phyloP scores from a whole-genome alignment of 2,888 invertebrate species.

The Tiliacea aurago region DNA sequence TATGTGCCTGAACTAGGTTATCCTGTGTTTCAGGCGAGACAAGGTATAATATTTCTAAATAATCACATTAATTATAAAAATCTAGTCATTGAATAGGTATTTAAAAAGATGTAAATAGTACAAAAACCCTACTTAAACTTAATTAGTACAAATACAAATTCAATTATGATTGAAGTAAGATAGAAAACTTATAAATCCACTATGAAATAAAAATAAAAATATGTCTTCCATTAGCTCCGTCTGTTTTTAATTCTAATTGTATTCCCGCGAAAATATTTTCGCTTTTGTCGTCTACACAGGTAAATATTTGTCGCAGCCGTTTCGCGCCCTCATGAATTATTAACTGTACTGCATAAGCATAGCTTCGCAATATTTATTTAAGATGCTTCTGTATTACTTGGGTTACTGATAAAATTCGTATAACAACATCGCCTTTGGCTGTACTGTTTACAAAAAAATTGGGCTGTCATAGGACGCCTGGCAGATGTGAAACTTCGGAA shows the following conservation, averaged over 20 bases:
- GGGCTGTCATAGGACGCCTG: no score
- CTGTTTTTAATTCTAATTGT: constrained; percentile 39
- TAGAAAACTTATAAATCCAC: not conserved
- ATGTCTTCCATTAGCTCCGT: constrained; percentile 31
- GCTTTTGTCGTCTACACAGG: constrained; percentile 47
- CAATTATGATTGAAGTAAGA: not conserved
- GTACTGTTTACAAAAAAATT: not conserved
- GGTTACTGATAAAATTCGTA: not conserved
- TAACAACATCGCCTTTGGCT: not conserved
- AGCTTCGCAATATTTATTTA: constrained; percentile 35
- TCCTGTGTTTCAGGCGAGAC: no score
- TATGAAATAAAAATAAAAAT: constrained; percentile 23
- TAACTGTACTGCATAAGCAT: constrained; percentile 47
- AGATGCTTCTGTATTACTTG: constrained; percentile 6
- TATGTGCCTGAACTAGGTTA: no score
- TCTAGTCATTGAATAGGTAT: no score
- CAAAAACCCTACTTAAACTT: no score
- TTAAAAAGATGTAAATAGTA: no score
- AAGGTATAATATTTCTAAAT: no score
- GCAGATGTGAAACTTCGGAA: no score
- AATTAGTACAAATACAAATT: no score
- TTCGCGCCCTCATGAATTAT: constrained; percentile 58
- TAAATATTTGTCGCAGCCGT: constrained; percentile 51
- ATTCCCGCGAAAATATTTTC: constrained; percentile 49
- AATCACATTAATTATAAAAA: no score